Base-by-base conservation (phyloP, 2,113 vertebrate genomes). In the Poicephalus meyeri region DNA sequence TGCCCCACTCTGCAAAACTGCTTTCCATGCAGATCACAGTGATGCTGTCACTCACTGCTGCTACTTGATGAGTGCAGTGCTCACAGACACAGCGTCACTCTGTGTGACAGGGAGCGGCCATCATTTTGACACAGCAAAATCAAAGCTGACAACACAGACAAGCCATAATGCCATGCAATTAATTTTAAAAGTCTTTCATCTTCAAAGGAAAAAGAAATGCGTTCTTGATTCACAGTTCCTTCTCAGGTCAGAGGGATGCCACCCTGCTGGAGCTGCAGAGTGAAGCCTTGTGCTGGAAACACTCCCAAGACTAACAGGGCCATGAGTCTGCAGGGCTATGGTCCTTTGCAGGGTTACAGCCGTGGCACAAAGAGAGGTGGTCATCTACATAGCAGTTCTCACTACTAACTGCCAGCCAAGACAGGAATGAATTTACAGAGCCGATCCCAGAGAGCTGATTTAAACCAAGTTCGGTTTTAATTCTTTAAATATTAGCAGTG, bases 81-180 rank as follows among this genome's bases (percentile, higher is more conserved):
- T 94, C 63, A 5, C 63, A 61, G 63, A 20, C 77, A 3, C 1
- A 0, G 85, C 9, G 1, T 73, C 79, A 3, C 68, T 87, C 53
- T 6, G 25, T 9, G 41, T 66, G 89, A 95, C 87, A 86, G 74
- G 53, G 20, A 95, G 50, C 2, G n/a, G 37, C 91, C 93, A 24
- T 93, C 91, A 86, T 52, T 82, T 20, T 91, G 89, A 86, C 88
- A 80, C 88, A 78, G 50, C 88, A 89, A 66, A 96, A 96, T 90
- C 89, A 73, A 71, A 94, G 71, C 88, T 94, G 96, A 96, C 94
- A 96, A 70, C 35, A 66, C 76, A 74, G 88, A 88, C 72, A 16
- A 93, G 76, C 85, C 82, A 46, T 46, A 88, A 93, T 71, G 90
- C 13, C 93, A n/a, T 20, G 53, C 79, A 93, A 80, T 96, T 93